phyloP scores from a whole-genome alignment of 1,140 invertebrate genomes.

The Pemphigus obesinymphae region DNA sequence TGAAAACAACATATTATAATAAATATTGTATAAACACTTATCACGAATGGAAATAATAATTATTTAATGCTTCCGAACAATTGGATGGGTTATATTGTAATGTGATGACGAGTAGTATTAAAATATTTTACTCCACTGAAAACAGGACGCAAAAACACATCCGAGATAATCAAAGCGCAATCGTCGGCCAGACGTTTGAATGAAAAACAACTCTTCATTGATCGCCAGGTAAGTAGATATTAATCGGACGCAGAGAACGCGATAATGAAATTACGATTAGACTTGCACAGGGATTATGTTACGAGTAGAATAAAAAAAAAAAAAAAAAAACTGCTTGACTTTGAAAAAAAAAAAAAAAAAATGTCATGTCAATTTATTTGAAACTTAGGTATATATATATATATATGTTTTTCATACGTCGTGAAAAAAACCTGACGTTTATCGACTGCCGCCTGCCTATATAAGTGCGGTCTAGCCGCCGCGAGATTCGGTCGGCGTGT shows the following conservation, averaged over 20 bases:
- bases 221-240: conserved; percentile 14
- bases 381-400: no score
- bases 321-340: not conserved
- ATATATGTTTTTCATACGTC: not conserved
- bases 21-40: no score
- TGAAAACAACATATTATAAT: no score
- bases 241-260: conserved; percentile 12
- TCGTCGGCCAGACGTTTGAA: conserved; percentile 25
- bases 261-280: conserved; percentile 28
- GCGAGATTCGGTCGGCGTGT: not conserved
- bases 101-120: not conserved
- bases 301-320: not conserved
- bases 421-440: not conserved
- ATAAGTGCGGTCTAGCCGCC: not conserved
- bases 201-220: conserved; percentile 37
- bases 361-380: not conserved
- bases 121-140: not conserved
- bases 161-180: not conserved
- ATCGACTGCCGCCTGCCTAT: not conserved
- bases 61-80: not conserved
- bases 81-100: not conserved
- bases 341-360: conserved; percentile 19
- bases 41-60: not conserved
- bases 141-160: not conserved
- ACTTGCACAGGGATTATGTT: not conserved